Conservation (phyloP, 2,113 vertebrate genomes). For the Empidonax alnorum region DNA sequence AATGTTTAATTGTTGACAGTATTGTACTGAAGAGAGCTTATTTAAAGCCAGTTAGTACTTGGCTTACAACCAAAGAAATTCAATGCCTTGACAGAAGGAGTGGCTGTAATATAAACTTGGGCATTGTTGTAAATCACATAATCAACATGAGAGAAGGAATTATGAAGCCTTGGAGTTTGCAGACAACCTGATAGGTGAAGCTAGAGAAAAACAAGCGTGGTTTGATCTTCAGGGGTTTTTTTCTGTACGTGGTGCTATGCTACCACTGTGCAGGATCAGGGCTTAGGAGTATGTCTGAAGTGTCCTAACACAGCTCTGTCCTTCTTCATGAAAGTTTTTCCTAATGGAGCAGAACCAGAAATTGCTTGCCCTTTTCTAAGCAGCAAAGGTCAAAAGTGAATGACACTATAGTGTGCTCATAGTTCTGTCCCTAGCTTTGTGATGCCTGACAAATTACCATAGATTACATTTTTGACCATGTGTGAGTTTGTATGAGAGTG, state of each 20-base stretch:
- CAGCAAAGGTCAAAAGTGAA: neutral
- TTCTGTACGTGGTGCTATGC: rapidly evolving
- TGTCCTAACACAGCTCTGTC: neutral
- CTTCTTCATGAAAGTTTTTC: neutral
- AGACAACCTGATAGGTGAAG: neutral
- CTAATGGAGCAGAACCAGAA: neutral
- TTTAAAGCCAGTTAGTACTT: neutral
- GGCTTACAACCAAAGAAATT: neutral
- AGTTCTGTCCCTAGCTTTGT: neutral
- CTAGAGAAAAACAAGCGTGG: neutral
- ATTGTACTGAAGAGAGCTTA: neutral
- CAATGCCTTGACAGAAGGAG: neutral
- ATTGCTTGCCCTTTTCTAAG: neutral
- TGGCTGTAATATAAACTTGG: neutral
- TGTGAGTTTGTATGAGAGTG: neutral
- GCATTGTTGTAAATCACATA: neutral
- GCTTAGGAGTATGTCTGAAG: neutral
- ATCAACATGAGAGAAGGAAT: neutral
- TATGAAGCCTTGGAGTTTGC: neutral
- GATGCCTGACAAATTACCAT: neutral
- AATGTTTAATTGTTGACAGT: neutral
- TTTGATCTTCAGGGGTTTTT: neutral
- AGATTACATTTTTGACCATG: neutral
- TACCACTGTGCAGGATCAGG: neutral
- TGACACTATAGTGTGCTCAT: neutral